phyloP scores from a whole-genome alignment of 2,797 vertebrate genomes.

The Pygocentrus nattereri region DNA sequence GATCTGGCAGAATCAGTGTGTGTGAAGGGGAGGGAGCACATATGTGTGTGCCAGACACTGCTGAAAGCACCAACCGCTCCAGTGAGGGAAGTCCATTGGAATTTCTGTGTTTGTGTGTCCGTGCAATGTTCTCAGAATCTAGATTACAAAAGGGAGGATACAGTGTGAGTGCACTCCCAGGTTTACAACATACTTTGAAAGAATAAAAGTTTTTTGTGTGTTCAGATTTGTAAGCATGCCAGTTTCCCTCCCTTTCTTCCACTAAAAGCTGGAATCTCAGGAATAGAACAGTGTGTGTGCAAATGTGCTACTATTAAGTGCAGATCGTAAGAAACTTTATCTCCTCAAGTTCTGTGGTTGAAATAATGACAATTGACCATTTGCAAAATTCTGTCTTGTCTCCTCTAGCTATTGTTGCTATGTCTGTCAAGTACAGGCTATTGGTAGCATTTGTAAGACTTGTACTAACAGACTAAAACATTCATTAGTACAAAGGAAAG shows the following conservation, averaged over 20 bases:
- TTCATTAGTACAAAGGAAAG: too few relatives aligned
- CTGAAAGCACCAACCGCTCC: conserved; percentile 58
- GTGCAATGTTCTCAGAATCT: conserved; percentile 44
- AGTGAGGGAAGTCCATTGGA: conserved; percentile 73
- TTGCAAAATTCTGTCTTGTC: too few relatives aligned
- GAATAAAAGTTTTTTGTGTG: conserved; percentile 10
- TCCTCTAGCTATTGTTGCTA: too few relatives aligned
- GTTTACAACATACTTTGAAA: conserved; percentile 12
- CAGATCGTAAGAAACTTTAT: background rate
- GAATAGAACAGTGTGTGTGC: background rate
- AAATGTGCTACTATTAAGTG: background rate
- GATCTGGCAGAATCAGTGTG: conserved; percentile 53
- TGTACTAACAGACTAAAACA: too few relatives aligned
- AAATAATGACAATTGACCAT: too few relatives aligned
- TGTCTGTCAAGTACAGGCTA: too few relatives aligned
- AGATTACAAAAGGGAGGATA: conserved; percentile 44
- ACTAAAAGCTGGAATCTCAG: background rate
- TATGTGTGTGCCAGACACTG: conserved; percentile 62
- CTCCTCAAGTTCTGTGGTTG: background rate
- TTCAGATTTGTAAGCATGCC: background rate
- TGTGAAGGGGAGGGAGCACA: conserved; percentile 14
- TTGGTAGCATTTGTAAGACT: too few relatives aligned
- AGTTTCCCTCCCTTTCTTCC: background rate
- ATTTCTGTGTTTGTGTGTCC: conserved; percentile 53
- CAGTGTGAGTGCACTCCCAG: conserved; percentile 10